These are phyloP conservation scores for Diaprepes abbreviatus DNA, from an alignment of 2,888 invertebrate species.

Conservation along the genomic window DNA sequence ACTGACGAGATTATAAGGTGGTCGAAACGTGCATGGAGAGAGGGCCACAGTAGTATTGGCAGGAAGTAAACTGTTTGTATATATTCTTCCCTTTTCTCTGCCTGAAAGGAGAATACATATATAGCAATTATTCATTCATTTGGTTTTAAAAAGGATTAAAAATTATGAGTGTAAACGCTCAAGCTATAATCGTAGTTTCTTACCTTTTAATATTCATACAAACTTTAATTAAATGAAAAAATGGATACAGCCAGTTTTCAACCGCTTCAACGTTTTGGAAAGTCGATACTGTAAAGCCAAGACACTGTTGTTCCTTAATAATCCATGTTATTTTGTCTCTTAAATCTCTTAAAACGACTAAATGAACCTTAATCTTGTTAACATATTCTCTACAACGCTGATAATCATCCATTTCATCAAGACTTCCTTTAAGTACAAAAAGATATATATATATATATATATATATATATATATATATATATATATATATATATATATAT, in stretches of 20 bases:
- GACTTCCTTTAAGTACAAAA: constrained; percentile 64
- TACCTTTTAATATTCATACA: constrained; percentile 79
- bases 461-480: too few species aligned
- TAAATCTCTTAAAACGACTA: constrained; percentile 81
- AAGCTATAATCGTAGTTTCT: background rate
- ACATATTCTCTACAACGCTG: constrained; percentile 80
- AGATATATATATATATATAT: too few species aligned
- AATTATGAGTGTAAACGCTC: too few species aligned
- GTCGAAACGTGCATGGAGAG: too few species aligned
- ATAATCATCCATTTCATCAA: constrained; percentile 89
- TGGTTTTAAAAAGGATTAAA: too few species aligned
- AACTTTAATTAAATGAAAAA: constrained; percentile 78
- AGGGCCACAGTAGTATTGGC: too few species aligned
- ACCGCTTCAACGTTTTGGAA: constrained; percentile 87
- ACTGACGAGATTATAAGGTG: too few species aligned
- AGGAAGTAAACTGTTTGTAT: too few species aligned
- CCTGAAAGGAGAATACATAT: too few species aligned
- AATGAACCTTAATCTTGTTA: constrained; percentile 81
- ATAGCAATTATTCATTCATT: too few species aligned
- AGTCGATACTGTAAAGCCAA: constrained; percentile 82
- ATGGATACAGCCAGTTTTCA: constrained; percentile 79
- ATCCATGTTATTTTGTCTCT: constrained; percentile 87
- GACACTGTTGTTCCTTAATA: constrained; percentile 88
- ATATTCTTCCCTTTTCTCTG: too few species aligned
- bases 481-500: too few species aligned